Evolutionary conservation across 2,113 vertebrate species (phyloP).

Genomic region (Anoplopoma fimbria): DNA sequence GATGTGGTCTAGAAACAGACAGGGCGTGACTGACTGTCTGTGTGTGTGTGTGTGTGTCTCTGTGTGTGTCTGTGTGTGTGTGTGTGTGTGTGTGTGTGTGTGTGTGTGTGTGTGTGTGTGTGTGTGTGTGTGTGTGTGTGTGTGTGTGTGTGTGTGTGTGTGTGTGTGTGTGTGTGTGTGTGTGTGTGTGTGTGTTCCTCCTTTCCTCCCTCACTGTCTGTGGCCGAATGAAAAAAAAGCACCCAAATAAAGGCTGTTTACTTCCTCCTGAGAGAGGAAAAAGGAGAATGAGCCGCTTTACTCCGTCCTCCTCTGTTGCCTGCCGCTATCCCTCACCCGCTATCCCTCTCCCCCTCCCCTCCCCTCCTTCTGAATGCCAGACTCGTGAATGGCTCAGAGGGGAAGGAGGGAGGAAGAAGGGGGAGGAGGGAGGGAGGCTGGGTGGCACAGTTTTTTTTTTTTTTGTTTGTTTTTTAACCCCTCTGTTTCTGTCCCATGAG

Average conservation of each 20-base stretch:
- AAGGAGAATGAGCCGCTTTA: conserved; percentile 40
- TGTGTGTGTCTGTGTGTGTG: too few relatives aligned
- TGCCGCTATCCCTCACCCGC: not conserved
- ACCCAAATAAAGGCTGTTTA: conserved; percentile 69
- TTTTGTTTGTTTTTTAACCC: conserved; percentile 13
- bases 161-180: not conserved
- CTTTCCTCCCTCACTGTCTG: conserved; percentile 42
- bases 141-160: conserved; percentile 27
- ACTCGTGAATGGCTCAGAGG: conserved; percentile 44
- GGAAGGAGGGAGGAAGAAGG: not conserved
- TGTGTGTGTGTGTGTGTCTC: conserved; percentile 29
- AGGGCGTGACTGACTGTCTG: conserved; percentile 72
- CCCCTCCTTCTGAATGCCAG: conserved; percentile 44
- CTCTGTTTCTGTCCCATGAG: conserved; percentile 20
- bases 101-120: too few relatives aligned
- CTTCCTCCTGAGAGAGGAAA: conserved; percentile 63
- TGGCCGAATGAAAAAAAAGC: conserved; percentile 55
- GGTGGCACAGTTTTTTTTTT: conserved; percentile 42
- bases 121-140: too few relatives aligned
- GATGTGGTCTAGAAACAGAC: conserved; percentile 82
- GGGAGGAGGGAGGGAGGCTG: conserved; percentile 14
- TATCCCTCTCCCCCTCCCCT: not conserved
- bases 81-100: too few relatives aligned
- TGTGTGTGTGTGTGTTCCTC: conserved; percentile 42
- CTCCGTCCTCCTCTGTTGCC: conserved; percentile 11